phyloP scores from a whole-genome alignment of 2,797 vertebrate genomes.

The Ctenochaetus hawaiiensis region DNA sequence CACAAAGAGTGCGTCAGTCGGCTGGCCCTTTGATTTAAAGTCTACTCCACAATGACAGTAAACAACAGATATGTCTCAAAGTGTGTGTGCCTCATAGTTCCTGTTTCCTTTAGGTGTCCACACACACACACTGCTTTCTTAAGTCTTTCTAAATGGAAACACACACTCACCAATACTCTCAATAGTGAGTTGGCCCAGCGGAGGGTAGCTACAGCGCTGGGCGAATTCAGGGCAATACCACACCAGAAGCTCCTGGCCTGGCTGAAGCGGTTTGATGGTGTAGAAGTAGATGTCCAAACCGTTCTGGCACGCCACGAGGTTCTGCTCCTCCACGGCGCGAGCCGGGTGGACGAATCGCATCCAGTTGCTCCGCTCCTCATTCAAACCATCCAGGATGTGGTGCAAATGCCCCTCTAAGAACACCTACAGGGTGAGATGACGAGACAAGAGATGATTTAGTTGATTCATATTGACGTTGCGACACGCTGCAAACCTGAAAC shows the following conservation, averaged over 20 bases:
- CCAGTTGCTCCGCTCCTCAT: constrained; percentile 95
- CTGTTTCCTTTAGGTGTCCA: constrained; percentile 17
- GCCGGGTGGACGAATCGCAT: constrained; percentile 96
- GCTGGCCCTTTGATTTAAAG: constrained; percentile 53
- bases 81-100: constrained; percentile 26
- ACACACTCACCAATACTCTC: constrained; percentile 88
- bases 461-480: not conserved
- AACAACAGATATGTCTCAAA: constrained; percentile 52
- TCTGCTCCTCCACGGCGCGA: constrained; percentile 89
- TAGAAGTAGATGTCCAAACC: constrained; percentile 95
- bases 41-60: constrained; percentile 40
- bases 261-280: constrained; percentile 91
- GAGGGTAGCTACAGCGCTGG: constrained; percentile 91
- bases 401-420: constrained; percentile 90
- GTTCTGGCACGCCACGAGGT: constrained; percentile 93
- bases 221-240: constrained; percentile 95
- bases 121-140: not conserved
- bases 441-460: constrained; percentile 8
- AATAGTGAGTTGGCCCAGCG: constrained; percentile 87
- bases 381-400: constrained; percentile 94
- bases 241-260: constrained; percentile 94
- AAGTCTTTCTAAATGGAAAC: not conserved
- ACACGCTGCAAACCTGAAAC: constrained; percentile 39
- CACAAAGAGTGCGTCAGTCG: constrained; percentile 74
- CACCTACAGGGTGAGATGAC: constrained; percentile 80